phyloP scores from a whole-genome alignment of 2,888 invertebrate genomes.

The Lutraria lutraria region DNA sequence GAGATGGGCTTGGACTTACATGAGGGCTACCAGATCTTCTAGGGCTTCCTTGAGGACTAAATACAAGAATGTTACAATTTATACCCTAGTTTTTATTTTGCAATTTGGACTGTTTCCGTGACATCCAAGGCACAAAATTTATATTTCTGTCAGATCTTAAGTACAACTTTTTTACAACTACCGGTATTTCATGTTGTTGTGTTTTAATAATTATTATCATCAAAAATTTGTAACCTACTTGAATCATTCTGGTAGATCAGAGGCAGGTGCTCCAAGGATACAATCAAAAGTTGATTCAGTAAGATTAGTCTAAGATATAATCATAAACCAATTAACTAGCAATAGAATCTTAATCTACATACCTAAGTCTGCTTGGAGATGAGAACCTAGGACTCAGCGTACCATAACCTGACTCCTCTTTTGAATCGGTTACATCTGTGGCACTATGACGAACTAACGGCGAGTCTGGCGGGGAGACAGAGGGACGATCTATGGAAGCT shows the following conservation, averaged over 20 bases:
- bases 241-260: no score
- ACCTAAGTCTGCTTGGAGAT: slow-evolving; percentile 76
- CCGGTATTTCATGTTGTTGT: no score
- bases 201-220: no score
- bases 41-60: slow-evolving; percentile 68
- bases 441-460: slow-evolving; percentile 62
- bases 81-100: not conserved
- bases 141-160: no score
- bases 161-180: no score
- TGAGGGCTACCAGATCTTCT: slow-evolving; percentile 62
- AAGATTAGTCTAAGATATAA: no score
- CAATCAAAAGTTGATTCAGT: no score
- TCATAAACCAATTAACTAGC: no score
- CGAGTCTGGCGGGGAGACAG: slow-evolving; percentile 77
- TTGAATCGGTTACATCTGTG: slow-evolving; percentile 48
- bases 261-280: no score
- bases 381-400: slow-evolving; percentile 70
- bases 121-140: no score
- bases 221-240: no score
- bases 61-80: slow-evolving; percentile 15
- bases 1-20: slow-evolving; percentile 63
- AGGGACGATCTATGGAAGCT: slow-evolving; percentile 78
- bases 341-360: not conserved
- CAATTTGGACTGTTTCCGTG: no score
- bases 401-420: slow-evolving; percentile 41